Evolutionary conservation across 2,113 vertebrate genomes (phyloP), one percentile per base, ranked within the genome.

Genomic region (Nothobranchius furzeri): DNA sequence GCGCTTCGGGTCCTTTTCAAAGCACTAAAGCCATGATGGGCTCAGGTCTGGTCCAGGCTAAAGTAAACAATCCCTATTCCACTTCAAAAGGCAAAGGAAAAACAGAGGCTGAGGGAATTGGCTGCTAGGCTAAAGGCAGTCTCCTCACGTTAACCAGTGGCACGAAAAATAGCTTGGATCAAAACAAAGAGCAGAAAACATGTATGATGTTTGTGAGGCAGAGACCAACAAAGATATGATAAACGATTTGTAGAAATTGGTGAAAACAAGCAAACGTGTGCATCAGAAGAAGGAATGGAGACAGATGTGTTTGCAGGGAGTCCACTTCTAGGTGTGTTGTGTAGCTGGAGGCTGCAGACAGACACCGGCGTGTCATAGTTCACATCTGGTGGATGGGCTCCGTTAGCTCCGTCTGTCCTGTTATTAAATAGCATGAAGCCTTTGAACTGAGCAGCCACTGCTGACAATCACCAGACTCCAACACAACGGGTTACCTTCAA

Each of bases 381-480:
- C 82, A 90, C 89, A 91, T 91, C 86, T 91, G 86, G 75, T 86
- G 73, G 77, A 86, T 79, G 79, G 76, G 73, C 81, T 81, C 62
- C 45, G 81, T 69, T 85, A 68, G 71, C 85, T 73, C 75, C 36
- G 57, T 76, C 83, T 86, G 81, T 81, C 72, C 74, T 78, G 66
- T 73, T 79, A 81, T 82, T 85, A 72, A 71, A 79, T 71, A 68
- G 74, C 7, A 78, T 69, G 57, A 69, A 68, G 81, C 53, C 84
- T 92, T 87, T 89, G 88, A 91, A 87, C 83, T 71, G 67, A 85
- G 76, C 80, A 84, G 83, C 75, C 83, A 85, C 83, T 62, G 81
- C 89, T 91, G 90, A 92, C 82, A 85, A 86, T 87, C 85, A 78
- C 80, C 89, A 91, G 91, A 86, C 82, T 77, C 78, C 40, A 45